Percentiles rank a stretch among this genome's conserved stretches.
phyloP scores from a whole-genome alignment of 2,888 invertebrate species.

The Oligia strigilis region DNA sequence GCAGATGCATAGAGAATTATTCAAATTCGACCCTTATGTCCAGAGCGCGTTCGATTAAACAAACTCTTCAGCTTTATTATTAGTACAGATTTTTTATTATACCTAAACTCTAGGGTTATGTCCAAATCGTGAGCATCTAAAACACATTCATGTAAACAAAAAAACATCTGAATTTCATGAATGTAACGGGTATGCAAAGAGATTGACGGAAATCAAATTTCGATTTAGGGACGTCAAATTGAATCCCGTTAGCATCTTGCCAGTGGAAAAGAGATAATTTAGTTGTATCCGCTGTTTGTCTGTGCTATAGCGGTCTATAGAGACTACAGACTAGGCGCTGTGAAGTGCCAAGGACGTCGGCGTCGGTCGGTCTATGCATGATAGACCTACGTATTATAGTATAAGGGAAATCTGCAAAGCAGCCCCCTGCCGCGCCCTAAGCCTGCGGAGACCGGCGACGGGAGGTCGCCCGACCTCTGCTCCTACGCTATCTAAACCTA shows the following conservation, averaged over 20 bases:
- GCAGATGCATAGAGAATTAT: not conserved
- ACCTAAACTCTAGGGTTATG: constrained; percentile 15
- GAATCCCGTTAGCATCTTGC: constrained; percentile 59
- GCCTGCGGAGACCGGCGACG: constrained; percentile 78
- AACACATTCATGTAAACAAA: constrained; percentile 48
- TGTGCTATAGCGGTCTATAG: constrained; percentile 25
- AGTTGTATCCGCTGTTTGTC: constrained; percentile 4
- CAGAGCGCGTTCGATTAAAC: not conserved
- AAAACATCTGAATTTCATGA: constrained; percentile 65
- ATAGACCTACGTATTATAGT: constrained; percentile 49
- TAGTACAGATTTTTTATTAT: constrained; percentile 4
- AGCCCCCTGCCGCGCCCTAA: constrained; percentile 77
- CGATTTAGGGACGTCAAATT: constrained; percentile 59
- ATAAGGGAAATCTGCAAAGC: constrained; percentile 72
- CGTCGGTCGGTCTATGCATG: constrained; percentile 34
- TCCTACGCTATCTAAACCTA: constrained; percentile 72
- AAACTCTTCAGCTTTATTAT: not conserved
- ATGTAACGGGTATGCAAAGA: constrained; percentile 67
- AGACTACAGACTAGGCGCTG: constrained; percentile 3
- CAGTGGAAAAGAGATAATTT: constrained; percentile 31
- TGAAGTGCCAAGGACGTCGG: constrained; percentile 49
- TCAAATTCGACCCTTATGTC: not conserved
- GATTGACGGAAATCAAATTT: constrained; percentile 60
- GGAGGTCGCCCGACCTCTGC: constrained; percentile 80
- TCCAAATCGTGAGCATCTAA: constrained; percentile 14